Base-by-base conservation (phyloP, 1,140 invertebrate genomes). In the Lepidurus arcticus region DNA sequence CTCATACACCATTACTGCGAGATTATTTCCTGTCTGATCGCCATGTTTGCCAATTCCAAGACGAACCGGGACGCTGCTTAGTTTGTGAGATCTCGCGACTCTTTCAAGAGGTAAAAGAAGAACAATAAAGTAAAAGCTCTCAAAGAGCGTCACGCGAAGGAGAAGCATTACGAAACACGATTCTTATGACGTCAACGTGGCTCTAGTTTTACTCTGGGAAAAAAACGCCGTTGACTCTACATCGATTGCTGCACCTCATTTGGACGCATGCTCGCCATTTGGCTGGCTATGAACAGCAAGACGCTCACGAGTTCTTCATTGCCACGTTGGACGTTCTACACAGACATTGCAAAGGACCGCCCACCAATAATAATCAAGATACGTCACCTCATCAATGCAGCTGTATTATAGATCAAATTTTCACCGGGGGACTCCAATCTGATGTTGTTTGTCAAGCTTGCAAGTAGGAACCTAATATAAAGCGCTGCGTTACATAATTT, bases 281-380 rank as follows among this genome's bases (percentile, higher is more conserved):
- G 80, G 95, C 96, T 44, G 95, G 96, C 47, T 97, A 98, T 85
- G 94, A 98, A 84, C 97, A 99, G 84, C 97, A 99, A 85, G 98
- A 99, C 86, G 97, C 97, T 77, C 98, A 99, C 84, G 97, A 99
- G 87, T 98, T 98, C 86, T 97, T 99, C 82, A 98, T 98, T 76
- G 95, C 96, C 21, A 94, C 94, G 2, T 87, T 99, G 34, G 93
- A 98, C 84, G 92, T 98, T 7, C 85, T 99, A 42, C 97, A 99
- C 85, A 88, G 91, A 84, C 94, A 94, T 83, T 91, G 89, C 83
- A 81, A 87, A 85, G 83, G 85, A 84, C 75, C 80, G 73, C 75
- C 78, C 21, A 42, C 42, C 43, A 74, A 42, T 42, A 73, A 77
- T 83, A 74, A 84, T 82, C 80, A 85, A 80, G 81, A 84, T 80